Evolutionary conservation across 1,140 invertebrate species (phyloP).

Genomic region (Oreohelix idahoensis): DNA sequence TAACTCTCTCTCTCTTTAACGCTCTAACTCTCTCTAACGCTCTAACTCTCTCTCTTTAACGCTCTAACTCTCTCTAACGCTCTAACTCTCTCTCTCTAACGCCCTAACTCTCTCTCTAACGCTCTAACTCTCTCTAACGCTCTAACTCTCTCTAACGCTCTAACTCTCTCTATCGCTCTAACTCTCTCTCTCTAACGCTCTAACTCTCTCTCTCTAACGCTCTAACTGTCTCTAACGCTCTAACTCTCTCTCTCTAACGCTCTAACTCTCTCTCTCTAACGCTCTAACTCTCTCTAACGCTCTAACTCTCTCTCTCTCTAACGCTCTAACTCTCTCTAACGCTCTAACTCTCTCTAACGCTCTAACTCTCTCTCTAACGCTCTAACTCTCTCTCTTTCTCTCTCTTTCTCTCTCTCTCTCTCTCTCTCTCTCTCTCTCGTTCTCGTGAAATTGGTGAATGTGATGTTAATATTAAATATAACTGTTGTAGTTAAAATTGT

Average conservation of each 20-base stretch:
- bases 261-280: not conserved
- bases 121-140: slow-evolving; percentile 39
- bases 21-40: slow-evolving; percentile 2
- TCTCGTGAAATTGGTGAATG: too few species aligned
- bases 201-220: slow-evolving; percentile 40
- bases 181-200: slow-evolving; percentile 1
- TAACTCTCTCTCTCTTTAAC: not conserved
- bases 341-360: not conserved
- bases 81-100: too few species aligned
- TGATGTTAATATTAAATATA: too few species aligned
- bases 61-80: too few species aligned
- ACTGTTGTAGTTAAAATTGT: too few species aligned
- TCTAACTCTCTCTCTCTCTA: too few species aligned
- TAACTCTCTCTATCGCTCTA: too few species aligned
- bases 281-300: slow-evolving; percentile 40
- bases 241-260: too few species aligned
- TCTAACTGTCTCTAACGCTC: too few species aligned
- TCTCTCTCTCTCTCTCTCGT: slow-evolving; percentile 23
- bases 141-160: too few species aligned
- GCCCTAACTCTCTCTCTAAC: too few species aligned
- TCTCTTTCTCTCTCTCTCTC: slow-evolving; percentile 32
- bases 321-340: slow-evolving; percentile 31
- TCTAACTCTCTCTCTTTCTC: slow-evolving; percentile 39
- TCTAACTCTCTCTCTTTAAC: slow-evolving; percentile 42
- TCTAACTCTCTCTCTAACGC: not conserved